phyloP scores from a whole-genome alignment of 2,888 invertebrate species.

The Sinopyrophorus schimmeli region DNA sequence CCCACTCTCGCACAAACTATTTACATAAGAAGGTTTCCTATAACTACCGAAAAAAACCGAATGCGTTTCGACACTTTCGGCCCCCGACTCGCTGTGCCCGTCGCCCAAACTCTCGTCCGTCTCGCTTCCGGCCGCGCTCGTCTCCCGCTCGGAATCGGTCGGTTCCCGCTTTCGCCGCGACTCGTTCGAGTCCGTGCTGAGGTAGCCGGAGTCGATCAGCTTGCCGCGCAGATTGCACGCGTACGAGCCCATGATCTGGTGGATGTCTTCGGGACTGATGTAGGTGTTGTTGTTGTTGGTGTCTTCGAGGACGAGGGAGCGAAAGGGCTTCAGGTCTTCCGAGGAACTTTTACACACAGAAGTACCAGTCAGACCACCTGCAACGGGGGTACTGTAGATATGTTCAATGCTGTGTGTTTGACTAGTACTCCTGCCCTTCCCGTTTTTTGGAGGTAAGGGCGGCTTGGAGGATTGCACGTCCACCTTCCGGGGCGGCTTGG shows the following conservation, averaged over 20 bases:
- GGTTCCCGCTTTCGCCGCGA: conserved; percentile 57
- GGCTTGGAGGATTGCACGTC: conserved; percentile 48
- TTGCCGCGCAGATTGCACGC: conserved; percentile 30
- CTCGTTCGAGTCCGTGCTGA: conserved; percentile 79
- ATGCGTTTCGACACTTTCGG: conserved; percentile 84
- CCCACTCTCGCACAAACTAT: conserved; percentile 54
- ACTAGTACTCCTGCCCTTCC: conserved; percentile 54
- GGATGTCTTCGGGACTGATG: conserved; percentile 34
- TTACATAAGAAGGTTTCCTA: conserved; percentile 53
- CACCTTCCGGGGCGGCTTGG: conserved; percentile 62
- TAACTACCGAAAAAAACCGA: conserved; percentile 83
- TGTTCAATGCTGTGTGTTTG: conserved; percentile 20
- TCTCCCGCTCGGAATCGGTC: conserved; percentile 57
- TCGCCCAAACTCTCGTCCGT: conserved; percentile 78
- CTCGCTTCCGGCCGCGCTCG: conserved; percentile 58
- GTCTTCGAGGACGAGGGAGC: conserved; percentile 21
- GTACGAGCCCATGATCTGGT: conserved; percentile 36
- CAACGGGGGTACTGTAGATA: conserved; percentile 47
- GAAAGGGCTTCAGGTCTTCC: conserved; percentile 45
- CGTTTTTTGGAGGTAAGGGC: conserved; percentile 67
- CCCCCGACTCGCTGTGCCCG: conserved; percentile 84
- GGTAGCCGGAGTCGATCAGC: conserved; percentile 77
- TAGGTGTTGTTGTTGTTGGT: conserved; percentile 19
- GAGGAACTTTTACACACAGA: conserved; percentile 59
- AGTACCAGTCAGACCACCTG: conserved; percentile 53